Percentiles rank a stretch among this genome's conserved stretches.
Conservation (phyloP, 35 echinoderm and acorn worm genomes). For the Antedon bifida region DNA sequence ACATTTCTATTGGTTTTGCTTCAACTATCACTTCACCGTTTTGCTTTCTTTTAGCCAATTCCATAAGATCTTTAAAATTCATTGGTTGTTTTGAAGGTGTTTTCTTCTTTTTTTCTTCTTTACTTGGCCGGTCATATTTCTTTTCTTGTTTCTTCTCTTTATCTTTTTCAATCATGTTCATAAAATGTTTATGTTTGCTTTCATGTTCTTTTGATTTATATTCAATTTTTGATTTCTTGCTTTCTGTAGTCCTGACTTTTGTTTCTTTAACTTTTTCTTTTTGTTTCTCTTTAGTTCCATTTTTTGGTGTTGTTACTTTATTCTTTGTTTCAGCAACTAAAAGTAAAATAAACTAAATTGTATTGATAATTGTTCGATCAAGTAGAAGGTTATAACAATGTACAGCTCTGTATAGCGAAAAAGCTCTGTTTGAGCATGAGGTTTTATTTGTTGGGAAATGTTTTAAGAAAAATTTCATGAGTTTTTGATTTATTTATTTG, state of each 20-base stretch:
- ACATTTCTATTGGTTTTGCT: not conserved
- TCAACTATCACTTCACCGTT: not conserved
- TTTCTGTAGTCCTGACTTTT: not conserved
- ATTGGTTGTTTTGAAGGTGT: slow-evolving; percentile 42
- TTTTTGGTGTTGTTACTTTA: too few relatives aligned
- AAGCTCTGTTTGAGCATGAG: too few relatives aligned
- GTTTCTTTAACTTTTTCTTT: not conserved
- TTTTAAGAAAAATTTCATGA: too few relatives aligned
- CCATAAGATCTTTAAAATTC: slow-evolving; percentile 48
- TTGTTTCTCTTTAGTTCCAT: not conserved
- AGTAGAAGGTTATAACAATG: too few relatives aligned
- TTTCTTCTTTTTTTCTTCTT: slow-evolving; percentile 12
- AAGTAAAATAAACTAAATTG: too few relatives aligned
- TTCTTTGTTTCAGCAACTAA: too few relatives aligned
- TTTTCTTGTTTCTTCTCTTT: slow-evolving; percentile 17
- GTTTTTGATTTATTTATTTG: too few relatives aligned
- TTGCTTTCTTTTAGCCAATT: slow-evolving; percentile 36
- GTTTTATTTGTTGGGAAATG: too few relatives aligned
- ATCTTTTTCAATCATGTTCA: slow-evolving; percentile 43
- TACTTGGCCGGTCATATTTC: not conserved
- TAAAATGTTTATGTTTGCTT: slow-evolving; percentile 31
- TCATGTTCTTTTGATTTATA: slow-evolving; percentile 49
- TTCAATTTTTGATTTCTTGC: not conserved
- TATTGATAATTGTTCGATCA: too few relatives aligned
- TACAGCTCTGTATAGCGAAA: too few relatives aligned